A percentile compares a stretch with the other conserved stretches of the same genome.
Evolutionary conservation across 2,888 invertebrate genomes (phyloP).

Genomic region (Drosophila pseudotakahashii): DNA sequence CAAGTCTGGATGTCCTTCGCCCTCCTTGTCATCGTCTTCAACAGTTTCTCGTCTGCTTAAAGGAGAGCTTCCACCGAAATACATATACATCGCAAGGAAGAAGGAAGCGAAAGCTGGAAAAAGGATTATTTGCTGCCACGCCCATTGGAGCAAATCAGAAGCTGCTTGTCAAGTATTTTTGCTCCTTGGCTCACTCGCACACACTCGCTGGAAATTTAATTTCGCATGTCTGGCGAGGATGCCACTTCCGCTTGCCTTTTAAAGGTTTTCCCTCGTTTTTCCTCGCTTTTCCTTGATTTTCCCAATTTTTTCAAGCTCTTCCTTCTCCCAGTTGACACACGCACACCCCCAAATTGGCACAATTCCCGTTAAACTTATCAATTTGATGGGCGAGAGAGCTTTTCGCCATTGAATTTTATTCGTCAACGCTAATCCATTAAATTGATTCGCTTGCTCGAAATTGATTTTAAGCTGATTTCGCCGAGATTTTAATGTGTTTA

Average conservation of each 20-base stretch:
- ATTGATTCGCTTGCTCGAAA: conserved; percentile 74
- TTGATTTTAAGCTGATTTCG: conserved; percentile 76
- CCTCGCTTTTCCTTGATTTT: conserved; percentile 1
- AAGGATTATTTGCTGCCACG: conserved; percentile 68
- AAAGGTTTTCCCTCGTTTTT: conserved; percentile 37
- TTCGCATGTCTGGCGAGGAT: conserved; percentile 72
- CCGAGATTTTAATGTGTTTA: conserved; percentile 56
- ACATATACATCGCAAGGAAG: neutral
- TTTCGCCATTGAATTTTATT: conserved; percentile 49
- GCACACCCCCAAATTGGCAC: conserved; percentile 69
- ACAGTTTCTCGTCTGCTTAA: conserved; percentile 56
- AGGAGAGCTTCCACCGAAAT: conserved; percentile 43
- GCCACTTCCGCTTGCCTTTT: conserved; percentile 49
- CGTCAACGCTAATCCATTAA: conserved; percentile 76
- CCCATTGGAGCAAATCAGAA: conserved; percentile 41
- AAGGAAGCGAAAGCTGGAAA: conserved; percentile 27
- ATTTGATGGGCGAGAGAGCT: conserved; percentile 64
- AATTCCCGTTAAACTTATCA: conserved; percentile 79
- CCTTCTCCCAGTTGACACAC: conserved; percentile 55
- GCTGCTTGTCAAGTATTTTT: conserved; percentile 57
- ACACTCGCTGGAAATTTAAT: conserved; percentile 65
- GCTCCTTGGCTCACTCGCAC: conserved; percentile 35
- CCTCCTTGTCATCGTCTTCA: conserved; percentile 45
- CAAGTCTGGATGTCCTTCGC: conserved; percentile 27
- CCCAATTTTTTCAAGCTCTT: conserved; percentile 25